Evolutionary conservation across 2,113 vertebrate genomes (phyloP), one percentile per base, ranked within the genome.

Genomic region (Zingel zingel): DNA sequence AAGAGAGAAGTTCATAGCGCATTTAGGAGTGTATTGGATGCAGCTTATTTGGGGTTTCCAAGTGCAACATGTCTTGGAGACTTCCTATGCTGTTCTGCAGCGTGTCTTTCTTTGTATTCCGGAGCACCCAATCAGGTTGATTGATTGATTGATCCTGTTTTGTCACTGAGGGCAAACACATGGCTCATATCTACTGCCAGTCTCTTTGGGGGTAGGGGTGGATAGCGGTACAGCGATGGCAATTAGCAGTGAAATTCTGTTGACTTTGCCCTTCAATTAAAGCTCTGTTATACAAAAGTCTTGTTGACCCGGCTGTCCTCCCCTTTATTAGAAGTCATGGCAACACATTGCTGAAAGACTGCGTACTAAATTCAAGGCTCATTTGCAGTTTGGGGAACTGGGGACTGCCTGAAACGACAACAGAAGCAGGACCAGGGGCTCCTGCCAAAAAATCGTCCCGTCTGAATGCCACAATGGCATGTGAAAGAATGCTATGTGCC

Each of bases 331-430:
- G 78, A 90, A 87, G 87, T 89, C 90, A 89, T 91, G 83, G 77
- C 82, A 87, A 91, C 83, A 86, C 81, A 82, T 73, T 70, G 82
- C 84, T 85, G 75, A 91, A 91, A 84, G 79, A 87, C 86, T 59
- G 86, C 76, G 76, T 68, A 70, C 85, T 87, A 79, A 86, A 90
- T 85, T 89, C 90, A 77, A 83, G 83, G 82, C 92, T 93, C 90
- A 93, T 94, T 94, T 95, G 93, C 91, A 89, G 94, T 93, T 95
- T 72, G 86, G 94, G 94, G 91, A 95, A 88, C 82, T 48, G 5
- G 88, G 81, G 92, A 88, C 85, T 9, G 68, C 85, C 90, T 91
- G 79, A 90, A 92, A 94, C 81, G 65, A 92, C 87, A 91, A 89
- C 89, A 90, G 86, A 87, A 91, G 87, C 84, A 77, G 65, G 69